Evolutionary conservation across 2,888 invertebrate genomes (phyloP).

Genomic region (Calliscelio sp.): DNA sequence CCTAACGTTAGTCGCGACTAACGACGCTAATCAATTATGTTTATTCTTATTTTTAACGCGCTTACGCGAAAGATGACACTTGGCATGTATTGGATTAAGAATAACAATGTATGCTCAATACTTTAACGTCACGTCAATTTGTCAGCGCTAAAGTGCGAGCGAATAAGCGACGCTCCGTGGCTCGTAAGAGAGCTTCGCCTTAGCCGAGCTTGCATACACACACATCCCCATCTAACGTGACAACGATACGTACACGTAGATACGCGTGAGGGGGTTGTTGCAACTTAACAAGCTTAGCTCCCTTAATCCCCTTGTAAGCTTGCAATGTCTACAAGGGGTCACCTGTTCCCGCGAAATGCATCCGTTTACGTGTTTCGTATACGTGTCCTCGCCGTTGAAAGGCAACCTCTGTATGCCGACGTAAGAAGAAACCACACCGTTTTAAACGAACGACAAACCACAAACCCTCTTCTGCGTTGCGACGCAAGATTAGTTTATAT

Average conservation of each 20-base stretch:
- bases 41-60: conserved; percentile 59
- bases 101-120: conserved; percentile 72
- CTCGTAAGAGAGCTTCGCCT: conserved; percentile 43
- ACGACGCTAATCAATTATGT: conserved; percentile 54
- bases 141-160: conserved; percentile 68
- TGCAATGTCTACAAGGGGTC: conserved; percentile 86
- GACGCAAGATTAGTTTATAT: conserved; percentile 37
- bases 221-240: too few relatives aligned
- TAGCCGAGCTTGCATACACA: conserved; percentile 45
- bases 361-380: conserved; percentile 82
- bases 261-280: conserved; percentile 77
- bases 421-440: conserved; percentile 74
- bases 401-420: conserved; percentile 71
- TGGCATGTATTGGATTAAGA: conserved; percentile 67
- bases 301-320: conserved; percentile 86
- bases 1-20: too few relatives aligned
- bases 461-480: conserved; percentile 19
- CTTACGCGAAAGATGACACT: conserved; percentile 65
- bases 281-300: conserved; percentile 86
- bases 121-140: conserved; percentile 72
- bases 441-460: conserved; percentile 64
- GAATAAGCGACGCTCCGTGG: too few relatives aligned
- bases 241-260: conserved; percentile 50
- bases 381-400: conserved; percentile 70
- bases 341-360: conserved; percentile 85